Evolutionary conservation across 1,140 invertebrate genomes (phyloP), one percentile per base, ranked within the genome.

Genomic region (Drosophila arawakana): DNA sequence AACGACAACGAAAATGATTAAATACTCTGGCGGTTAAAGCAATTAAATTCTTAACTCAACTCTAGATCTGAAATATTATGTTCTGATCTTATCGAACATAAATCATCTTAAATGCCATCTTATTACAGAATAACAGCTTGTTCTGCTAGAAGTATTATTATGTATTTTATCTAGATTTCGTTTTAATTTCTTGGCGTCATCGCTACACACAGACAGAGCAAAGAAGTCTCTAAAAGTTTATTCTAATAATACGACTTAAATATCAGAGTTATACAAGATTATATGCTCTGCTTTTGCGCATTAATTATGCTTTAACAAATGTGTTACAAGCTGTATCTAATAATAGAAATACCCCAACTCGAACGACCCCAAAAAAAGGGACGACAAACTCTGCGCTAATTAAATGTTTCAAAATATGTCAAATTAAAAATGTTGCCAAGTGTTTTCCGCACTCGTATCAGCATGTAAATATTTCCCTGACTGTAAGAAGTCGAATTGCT

Each of bases 391-490:
- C 21, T 18, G 34, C 54, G 50, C 57, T 73, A 81, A 76, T 86
- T 86, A 85, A 85, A 81, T 81, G 62, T 59, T 54, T 66, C 62
- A 66, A 73, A 77, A 59, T 30, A 58, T 35, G 39, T 43, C 50
- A 70, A 68, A 65, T 75, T 47, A 43, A 54, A 57, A 68, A 75
- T 74, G 44, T 52, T 50, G 55, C 43, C 39, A 50, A 59, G 44
- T 15, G 39, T 49, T 44, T n/a, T 25, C 15, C 3, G 34, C 15
- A 21, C 39, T n/a, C 50, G 46, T 50, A 57, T 47, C 52, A 50
- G 44, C 37, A 58, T 58, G 25, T 55, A 75, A 59, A 70, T 63
- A 65, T 61, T 57, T 59, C 8, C 10, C 21, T 11, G 7, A 46
- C 2, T 37, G 41, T 4, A n/a, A 10, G 15, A 21, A 44, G 13